A percentile compares a stretch with the other conserved stretches of the same genome.
These are phyloP conservation scores for Agrotis puta DNA, from an alignment of 2,888 invertebrate species.

Conservation along the genomic window DNA sequence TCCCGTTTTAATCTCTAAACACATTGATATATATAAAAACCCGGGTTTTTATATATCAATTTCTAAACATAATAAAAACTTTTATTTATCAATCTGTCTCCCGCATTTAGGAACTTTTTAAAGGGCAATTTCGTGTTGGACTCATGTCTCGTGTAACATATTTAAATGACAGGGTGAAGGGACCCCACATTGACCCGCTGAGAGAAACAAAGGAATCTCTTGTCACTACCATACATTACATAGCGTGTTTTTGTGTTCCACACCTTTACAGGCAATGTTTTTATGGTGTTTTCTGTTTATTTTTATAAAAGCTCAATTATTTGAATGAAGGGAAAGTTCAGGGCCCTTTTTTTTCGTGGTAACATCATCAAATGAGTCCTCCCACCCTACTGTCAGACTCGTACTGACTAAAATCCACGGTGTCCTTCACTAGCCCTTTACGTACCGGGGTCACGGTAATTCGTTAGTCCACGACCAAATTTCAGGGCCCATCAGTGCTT, in stretches of 20 bases:
- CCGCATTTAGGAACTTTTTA: not conserved
- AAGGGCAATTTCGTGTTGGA: not conserved
- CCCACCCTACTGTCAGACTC: no score
- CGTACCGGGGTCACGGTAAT: no score
- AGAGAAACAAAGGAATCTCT: not conserved
- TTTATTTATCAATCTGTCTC: not conserved
- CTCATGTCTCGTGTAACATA: not conserved
- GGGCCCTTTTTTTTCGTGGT: no score
- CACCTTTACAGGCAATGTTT: not conserved
- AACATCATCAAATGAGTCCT: no score
- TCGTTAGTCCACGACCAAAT: no score
- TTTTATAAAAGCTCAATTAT: not conserved
- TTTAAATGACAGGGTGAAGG: constrained; percentile 1
- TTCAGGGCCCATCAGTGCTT: no score
- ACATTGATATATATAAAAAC: no score
- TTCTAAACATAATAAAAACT: not conserved
- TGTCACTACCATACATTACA: not conserved
- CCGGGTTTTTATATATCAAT: no score
- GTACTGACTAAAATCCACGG: no score
- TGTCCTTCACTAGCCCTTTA: no score
- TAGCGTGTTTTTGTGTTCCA: not conserved
- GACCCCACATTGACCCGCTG: not conserved
- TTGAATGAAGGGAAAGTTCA: not conserved
- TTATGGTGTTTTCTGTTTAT: not conserved
- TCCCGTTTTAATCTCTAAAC: no score